Evolutionary conservation across 2,113 vertebrate genomes (phyloP).

Genomic region (Maccullochella peelii): DNA sequence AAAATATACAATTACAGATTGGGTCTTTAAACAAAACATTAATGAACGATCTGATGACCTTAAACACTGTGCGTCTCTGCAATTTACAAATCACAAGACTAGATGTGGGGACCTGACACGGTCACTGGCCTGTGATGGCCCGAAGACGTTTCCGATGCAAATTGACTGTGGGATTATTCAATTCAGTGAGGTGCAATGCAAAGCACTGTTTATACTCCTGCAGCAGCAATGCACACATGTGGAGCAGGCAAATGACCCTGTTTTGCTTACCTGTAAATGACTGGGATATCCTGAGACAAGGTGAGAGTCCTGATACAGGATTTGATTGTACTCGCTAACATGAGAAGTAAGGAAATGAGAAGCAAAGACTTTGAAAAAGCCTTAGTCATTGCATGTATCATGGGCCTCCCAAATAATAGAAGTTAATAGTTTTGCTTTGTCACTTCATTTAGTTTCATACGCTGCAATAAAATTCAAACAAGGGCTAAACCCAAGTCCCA

Average conservation of each 20-base stretch:
- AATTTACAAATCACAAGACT: constrained; percentile 26
- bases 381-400: not conserved
- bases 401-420: not conserved
- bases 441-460: not conserved
- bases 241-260: constrained; percentile 58
- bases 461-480: not conserved
- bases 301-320: not conserved
- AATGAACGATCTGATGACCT: constrained; percentile 5
- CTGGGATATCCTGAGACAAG: not conserved
- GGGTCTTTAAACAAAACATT: not conserved
- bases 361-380: not conserved
- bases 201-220: constrained; percentile 40
- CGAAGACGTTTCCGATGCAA: constrained; percentile 66
- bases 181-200: constrained; percentile 61
- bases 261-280: constrained; percentile 60
- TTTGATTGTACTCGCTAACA: constrained; percentile 19
- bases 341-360: constrained; percentile 12
- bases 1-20: not conserved
- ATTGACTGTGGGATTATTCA: constrained; percentile 42
- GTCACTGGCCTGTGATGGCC: constrained; percentile 30
- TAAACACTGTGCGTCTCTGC: not conserved
- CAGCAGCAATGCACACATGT: constrained; percentile 5
- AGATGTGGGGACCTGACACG: constrained; percentile 24
- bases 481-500: not conserved
- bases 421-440: not conserved